These are phyloP conservation scores for Eidolon dupreanum DNA, from an alignment of 2,797 vertebrate genomes.

Conservation along the genomic window DNA sequence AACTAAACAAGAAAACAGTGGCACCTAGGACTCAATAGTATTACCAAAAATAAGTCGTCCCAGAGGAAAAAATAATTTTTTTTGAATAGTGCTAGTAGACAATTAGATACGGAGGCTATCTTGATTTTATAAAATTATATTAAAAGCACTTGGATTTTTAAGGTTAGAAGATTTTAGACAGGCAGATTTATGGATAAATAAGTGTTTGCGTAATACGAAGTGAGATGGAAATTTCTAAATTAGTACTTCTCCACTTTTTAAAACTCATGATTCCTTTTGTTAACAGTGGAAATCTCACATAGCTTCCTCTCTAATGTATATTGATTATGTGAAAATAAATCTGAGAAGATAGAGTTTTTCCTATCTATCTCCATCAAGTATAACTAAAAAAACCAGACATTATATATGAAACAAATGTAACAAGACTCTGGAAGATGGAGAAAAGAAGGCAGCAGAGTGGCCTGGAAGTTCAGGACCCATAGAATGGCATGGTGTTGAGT, in stretches of 20 bases:
- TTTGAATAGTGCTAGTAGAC: neutral
- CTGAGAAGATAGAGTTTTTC: neutral
- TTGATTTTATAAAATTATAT: constrained; percentile 37
- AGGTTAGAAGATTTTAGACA: neutral
- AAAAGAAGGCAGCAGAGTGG: neutral
- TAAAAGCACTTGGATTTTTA: neutral
- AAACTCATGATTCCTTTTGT: neutral
- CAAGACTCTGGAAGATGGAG: neutral
- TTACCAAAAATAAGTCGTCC: neutral
- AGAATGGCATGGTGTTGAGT: neutral
- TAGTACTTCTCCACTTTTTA: constrained; percentile 5
- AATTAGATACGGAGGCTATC: neutral
- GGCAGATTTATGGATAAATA: neutral
- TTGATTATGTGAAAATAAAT: constrained; percentile 27
- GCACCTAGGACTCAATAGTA: neutral
- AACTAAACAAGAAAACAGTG: constrained; percentile 3
- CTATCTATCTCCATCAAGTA: neutral
- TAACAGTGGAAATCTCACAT: neutral
- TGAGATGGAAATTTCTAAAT: neutral
- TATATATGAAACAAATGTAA: neutral
- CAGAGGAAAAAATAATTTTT: neutral
- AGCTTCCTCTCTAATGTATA: neutral
- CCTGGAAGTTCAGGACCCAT: neutral
- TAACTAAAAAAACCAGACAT: neutral
- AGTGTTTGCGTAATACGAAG: neutral